Evolutionary conservation across 2,113 vertebrate genomes (phyloP), one percentile per base, ranked within the genome.

Genomic region (Entomyzon cyanotis): DNA sequence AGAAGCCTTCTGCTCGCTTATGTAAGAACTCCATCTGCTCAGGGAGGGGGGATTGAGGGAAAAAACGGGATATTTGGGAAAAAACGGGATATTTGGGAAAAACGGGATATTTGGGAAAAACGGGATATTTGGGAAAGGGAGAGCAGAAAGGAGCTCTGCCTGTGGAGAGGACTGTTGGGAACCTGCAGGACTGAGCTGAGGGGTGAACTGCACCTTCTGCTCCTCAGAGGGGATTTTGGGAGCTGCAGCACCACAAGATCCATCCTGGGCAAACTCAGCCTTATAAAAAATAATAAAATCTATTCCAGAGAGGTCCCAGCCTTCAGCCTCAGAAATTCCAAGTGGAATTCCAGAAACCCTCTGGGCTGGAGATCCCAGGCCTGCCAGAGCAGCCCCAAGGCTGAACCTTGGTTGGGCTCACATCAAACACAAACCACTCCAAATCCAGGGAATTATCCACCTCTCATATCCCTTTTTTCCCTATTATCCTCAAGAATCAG

Each of bases 251-350:
- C 23, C 17, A 23, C 5, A 9, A 74, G 62, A 4, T 1, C 22
- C 8, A 20, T 8, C 50, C 58, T 63, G 16, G 42, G 7, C 44
- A 53, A 25, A 53, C 39, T 21, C 53, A 59, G 31, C 35, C 4
- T 46, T 2, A 5, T 3, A 5, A 13, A 39, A 39, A 9, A 52
- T 1, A 0, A 11, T 2, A 27, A 47, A 4, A 37, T 2, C 15
- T 30, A 15, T 21, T 6, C 17, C 37, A 14, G 1, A 7, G 28
- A 19, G 73, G 1, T 23, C n/a, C 7, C 20, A 75, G 42, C 42
- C 55, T 23, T 13, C 42, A 35, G 4, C 3, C 33, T 4, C n/a
- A 14, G 55, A 14, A 47, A 59, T 37, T 10, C 73, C 27, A 24
- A 23, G 13, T 21, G 53, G 71, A 58, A 46, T 74, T 3, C 41